Base-by-base conservation (phyloP, 1,140 invertebrate genomes). In the Pseudomyrmex gracilis region DNA sequence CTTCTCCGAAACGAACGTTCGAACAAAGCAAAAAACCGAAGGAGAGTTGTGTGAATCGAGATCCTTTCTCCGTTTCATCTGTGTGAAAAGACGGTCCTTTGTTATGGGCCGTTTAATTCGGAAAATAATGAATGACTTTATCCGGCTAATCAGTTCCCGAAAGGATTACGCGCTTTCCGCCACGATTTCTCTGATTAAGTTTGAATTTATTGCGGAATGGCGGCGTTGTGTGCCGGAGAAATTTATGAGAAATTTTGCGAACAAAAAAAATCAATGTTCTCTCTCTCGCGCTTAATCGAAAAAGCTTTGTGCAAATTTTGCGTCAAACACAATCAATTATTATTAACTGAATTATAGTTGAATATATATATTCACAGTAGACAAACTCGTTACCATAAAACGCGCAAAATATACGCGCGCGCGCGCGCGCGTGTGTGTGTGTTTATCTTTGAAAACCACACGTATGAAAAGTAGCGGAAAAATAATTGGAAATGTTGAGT, bases 1-100 rank as follows among this genome's bases (percentile, higher is more conserved):
- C n/a, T 12, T 13, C 66, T 7, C 20, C 45, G 47, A n/a, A 67
- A 47, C n/a, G 61, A 53, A 61, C 43, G 34, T n/a, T 76, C 60
- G 73, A 77, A 77, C 61, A 53, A 77, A 66, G 73, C 57, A 17
- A 76, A 45, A 51, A 45, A 9, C 43, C 20, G 55, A 60, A 12
- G n/a, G 49, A 64, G 17, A n/a, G 2, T 34, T 17, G n/a, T n/a
- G n/a, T n/a, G 64, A 78, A 68, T 70, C 51, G 51, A 78, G 68
- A 58, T 24, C 2, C 24, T n/a, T 8, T 34, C 53, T 45, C 12
- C 7, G 20, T 64, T 4, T 9, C 24, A 51, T 51, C 3, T 51
- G 1, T 47, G 45, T 49, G 10, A 13, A 8, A 47, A 63, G 45
- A 2, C 9, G n/a, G 22, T 1, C 9, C 64, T 64, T 76, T 64